Percentiles rank a stretch among this genome's conserved stretches.
These are phyloP conservation scores for Catalaphyllia jardinei DNA, from an alignment of 64 coral and sea anemone species.

Conservation along the genomic window DNA sequence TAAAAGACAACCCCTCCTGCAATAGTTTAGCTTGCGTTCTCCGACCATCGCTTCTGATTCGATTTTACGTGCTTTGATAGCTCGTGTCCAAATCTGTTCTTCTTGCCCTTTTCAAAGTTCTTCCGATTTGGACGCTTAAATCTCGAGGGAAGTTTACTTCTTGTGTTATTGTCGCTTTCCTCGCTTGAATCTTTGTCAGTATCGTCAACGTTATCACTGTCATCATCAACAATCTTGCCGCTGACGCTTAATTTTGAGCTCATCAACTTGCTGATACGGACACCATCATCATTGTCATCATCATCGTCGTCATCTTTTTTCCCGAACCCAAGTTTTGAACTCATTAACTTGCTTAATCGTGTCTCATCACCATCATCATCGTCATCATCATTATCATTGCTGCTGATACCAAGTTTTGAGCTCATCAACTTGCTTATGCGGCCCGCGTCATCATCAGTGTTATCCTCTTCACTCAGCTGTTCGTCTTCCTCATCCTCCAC, in stretches of 20 bases:
- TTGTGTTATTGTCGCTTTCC: background rate
- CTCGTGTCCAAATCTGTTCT: conserved; percentile 15
- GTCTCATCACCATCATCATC: background rate
- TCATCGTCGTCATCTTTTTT: conserved; percentile 2
- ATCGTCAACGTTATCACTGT: background rate
- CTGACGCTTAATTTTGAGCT: background rate
- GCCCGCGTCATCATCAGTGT: background rate
- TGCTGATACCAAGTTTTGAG: background rate
- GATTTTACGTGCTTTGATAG: background rate
- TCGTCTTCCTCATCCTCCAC: background rate
- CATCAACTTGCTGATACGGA: conserved; percentile 24
- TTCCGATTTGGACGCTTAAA: conserved; percentile 20
- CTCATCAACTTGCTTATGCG: conserved; percentile 23
- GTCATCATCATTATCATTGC: background rate
- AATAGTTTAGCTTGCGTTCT: background rate
- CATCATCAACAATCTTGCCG: background rate
- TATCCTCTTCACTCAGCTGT: background rate
- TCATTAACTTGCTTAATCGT: background rate
- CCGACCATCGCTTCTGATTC: conserved; percentile 22
- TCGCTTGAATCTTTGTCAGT: conserved; percentile 5
- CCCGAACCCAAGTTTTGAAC: background rate
- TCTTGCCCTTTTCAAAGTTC: background rate
- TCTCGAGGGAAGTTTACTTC: conserved; percentile 38
- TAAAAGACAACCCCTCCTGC: too few relatives aligned
- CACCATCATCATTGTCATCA: background rate